Evolutionary conservation across 2,888 invertebrate genomes (phyloP), one percentile per base, ranked within the genome.

Genomic region (Drosophila histrio): DNA sequence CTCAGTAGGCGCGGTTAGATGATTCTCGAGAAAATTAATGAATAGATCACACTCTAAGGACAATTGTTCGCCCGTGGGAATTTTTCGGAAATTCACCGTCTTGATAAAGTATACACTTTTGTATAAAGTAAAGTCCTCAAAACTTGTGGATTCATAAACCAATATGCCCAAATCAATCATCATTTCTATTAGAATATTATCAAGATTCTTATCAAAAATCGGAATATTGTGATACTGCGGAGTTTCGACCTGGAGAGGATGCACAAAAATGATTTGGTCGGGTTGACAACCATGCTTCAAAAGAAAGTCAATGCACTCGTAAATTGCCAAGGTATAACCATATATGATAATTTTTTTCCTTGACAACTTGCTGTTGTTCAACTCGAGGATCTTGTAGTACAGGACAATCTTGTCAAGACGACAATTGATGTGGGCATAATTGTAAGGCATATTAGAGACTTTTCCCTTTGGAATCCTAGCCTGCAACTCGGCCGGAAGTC

Each of bases 371-470:
- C 24, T 3, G 0, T 38, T 19, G 28, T 54, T 54, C 8, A 86
- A 38, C 3, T 79, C 63, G 0, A 53, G 32, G 0, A 91, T n/a
- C 50, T 89, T 89, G 28, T 90, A 77, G 34, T 89, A 90, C 0
- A 90, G 72, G 2, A 81, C 50, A 0, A 91, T 73, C 44, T 87
- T 89, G 47, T 91, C 91, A 28, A 90, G 68, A 0, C 90, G 88
- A 2, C 50, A 46, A 46, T 91, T 91, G 13, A 89, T 71, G 3
- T 83, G 72, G 0, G 72, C 22, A 67, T 88, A 90, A 52, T 91
- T 91, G 0, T 60, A 11, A 0, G 91, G 90, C 2, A 58, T 4
- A 0, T 7, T 21, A 0, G 0, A n/a, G 3, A 6, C 2, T 1
- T 22, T 50, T 3, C 24, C 34, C 0, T 4, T 26, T 7, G 4